These are phyloP conservation scores for Sebastes goodei DNA, from an alignment of 2,797 vertebrate genomes.

Conservation along the genomic window DNA sequence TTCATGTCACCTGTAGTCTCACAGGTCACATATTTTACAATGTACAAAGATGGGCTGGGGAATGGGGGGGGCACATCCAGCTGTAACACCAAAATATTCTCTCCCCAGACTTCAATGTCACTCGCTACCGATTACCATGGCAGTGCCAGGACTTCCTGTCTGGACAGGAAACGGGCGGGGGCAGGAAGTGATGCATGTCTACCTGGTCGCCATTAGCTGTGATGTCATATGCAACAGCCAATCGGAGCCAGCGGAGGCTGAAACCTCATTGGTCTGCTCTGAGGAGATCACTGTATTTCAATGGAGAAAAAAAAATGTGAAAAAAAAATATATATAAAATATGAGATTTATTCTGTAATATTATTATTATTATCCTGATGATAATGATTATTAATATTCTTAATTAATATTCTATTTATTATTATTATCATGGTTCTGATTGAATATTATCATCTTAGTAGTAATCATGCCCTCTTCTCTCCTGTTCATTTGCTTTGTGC, in stretches of 20 bases:
- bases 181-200: conserved; percentile 94
- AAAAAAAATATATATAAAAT: conserved; percentile 84
- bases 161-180: conserved; percentile 69
- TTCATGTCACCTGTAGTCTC: neutral
- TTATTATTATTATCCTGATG: conserved; percentile 83
- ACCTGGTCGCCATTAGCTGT: conserved; percentile 97
- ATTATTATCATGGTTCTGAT: conserved; percentile 74
- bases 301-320: conserved; percentile 88
- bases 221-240: conserved; percentile 99
- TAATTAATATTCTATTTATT: conserved; percentile 76
- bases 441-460: conserved; percentile 81
- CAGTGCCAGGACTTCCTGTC: conserved; percentile 76
- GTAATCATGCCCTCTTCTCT: conserved; percentile 66
- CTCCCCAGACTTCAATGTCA: conserved; percentile 66
- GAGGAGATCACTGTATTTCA: conserved; percentile 90
- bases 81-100: conserved; percentile 2
- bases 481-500: conserved; percentile 87
- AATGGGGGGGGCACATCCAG: too few species aligned
- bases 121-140: conserved; percentile 71
- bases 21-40: neutral
- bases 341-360: conserved; percentile 98
- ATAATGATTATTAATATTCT: conserved; percentile 82
- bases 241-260: conserved; percentile 85
- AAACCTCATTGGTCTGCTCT: conserved; percentile 88
- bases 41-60: too few species aligned